Conservation (phyloP, 1,140 invertebrate genomes). For the Anastrepha obliqua region DNA sequence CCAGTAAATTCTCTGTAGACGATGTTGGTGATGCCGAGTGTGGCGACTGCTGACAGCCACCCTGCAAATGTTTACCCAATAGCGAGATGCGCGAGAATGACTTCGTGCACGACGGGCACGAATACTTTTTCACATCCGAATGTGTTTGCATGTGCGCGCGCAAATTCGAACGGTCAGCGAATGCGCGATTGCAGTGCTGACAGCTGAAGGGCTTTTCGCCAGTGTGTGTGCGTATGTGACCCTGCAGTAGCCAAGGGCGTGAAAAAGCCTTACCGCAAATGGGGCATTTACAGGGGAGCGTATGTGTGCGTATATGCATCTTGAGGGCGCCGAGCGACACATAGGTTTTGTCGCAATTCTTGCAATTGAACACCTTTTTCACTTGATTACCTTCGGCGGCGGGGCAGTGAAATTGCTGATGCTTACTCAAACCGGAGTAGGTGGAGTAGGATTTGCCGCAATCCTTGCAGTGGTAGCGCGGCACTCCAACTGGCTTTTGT, state of each 20-base stretch:
- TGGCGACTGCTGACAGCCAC: constrained; percentile 80
- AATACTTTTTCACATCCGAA: constrained; percentile 98
- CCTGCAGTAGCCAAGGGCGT: constrained; percentile 95
- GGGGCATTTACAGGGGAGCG: constrained; percentile 96
- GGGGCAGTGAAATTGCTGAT: constrained; percentile 96
- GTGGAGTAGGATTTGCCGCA: constrained; percentile 98
- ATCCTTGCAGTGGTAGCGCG: constrained; percentile 90
- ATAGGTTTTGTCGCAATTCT: constrained; percentile 97
- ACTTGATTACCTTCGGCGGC: constrained; percentile 86
- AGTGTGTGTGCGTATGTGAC: constrained; percentile 94
- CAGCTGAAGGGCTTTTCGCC: constrained; percentile 98
- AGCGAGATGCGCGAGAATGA: constrained; percentile 98
- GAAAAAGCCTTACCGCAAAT: constrained; percentile 98
- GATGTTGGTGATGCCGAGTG: constrained; percentile 51
- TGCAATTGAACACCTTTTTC: constrained; percentile 96
- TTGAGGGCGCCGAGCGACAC: constrained; percentile 95
- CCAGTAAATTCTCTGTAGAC: constrained; percentile 44
- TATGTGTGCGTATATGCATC: constrained; percentile 99
- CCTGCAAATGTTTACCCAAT: constrained; percentile 93
- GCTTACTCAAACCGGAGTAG: constrained; percentile 95
- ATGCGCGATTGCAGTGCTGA: constrained; percentile 94
- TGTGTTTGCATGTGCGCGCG: constrained; percentile 97
- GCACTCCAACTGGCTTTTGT: constrained; percentile 73
- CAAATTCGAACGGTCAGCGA: constrained; percentile 97
- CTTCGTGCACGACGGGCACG: constrained; percentile 92